A percentile compares a stretch with the other conserved stretches of the same genome.
Evolutionary conservation across 2,797 vertebrate species (phyloP).

Genomic region (Enteromius viviparus): DNA sequence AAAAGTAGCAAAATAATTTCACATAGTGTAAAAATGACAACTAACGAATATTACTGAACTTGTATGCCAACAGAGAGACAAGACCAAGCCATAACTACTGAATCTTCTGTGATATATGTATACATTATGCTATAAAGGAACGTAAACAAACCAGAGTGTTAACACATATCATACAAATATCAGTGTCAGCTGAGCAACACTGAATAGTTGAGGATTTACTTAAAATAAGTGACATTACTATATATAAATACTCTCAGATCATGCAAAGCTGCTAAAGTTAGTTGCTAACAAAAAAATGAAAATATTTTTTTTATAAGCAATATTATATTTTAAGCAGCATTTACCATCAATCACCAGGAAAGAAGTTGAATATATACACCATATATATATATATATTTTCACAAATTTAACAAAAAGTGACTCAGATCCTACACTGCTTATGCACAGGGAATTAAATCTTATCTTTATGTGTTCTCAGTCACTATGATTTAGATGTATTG

Average conservation of each 20-base stretch:
- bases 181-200: not conserved
- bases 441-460: not conserved
- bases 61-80: not conserved
- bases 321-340: not conserved
- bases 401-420: not conserved
- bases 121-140: too few relatives aligned
- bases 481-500: not conserved
- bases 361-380: not conserved
- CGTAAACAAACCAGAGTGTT: not conserved
- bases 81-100: not conserved
- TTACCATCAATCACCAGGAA: not conserved
- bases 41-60: not conserved
- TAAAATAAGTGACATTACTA: not conserved
- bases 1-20: not conserved
- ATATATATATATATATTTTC: not conserved
- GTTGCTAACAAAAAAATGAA: not conserved
- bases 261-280: not conserved
- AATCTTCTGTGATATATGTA: not conserved
- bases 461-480: not conserved
- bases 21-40: not conserved
- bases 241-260: not conserved
- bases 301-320: not conserved
- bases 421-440: not conserved
- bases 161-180: not conserved
- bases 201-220: not conserved